Evolutionary conservation across 2,113 vertebrate genomes (phyloP).

Genomic region (Platanista minor): DNA sequence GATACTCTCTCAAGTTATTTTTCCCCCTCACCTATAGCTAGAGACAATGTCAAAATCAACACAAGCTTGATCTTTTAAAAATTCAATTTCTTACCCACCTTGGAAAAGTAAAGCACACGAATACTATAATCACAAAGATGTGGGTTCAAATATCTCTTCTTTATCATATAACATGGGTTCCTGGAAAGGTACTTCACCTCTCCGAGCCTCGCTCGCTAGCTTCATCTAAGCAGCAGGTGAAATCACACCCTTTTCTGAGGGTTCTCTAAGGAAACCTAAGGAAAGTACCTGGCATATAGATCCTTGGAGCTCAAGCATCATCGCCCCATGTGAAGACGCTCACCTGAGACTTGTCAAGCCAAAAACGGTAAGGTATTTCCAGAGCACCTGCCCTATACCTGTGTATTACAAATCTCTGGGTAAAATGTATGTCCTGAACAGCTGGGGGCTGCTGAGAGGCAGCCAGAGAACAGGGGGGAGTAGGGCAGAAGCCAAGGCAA

Average conservation of each 20-base stretch:
- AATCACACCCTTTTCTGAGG: background rate
- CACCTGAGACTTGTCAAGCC: background rate
- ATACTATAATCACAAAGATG: too few species aligned
- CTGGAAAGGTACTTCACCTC: background rate
- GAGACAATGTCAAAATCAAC: background rate
- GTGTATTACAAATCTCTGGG: rapidly evolving
- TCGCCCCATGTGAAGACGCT: background rate
- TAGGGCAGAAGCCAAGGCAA: background rate
- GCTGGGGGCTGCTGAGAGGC: background rate
- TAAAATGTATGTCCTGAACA: too few species aligned
- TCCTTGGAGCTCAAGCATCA: rapidly evolving
- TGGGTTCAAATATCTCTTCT: background rate
- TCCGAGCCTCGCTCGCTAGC: rapidly evolving
- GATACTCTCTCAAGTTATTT: background rate
- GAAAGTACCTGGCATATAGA: rapidly evolving
- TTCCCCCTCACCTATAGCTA: background rate
- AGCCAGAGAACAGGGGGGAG: rapidly evolving
- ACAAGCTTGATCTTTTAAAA: background rate
- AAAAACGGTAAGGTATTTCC: background rate
- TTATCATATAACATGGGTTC: background rate
- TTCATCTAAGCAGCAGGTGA: background rate
- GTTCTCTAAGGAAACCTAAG: background rate
- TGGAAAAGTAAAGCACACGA: background rate
- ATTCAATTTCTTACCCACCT: background rate
- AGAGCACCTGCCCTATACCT: background rate